Evolutionary conservation across 2,113 vertebrate genomes (phyloP), one percentile per base, ranked within the genome.

Genomic region (Anhinga anhinga): DNA sequence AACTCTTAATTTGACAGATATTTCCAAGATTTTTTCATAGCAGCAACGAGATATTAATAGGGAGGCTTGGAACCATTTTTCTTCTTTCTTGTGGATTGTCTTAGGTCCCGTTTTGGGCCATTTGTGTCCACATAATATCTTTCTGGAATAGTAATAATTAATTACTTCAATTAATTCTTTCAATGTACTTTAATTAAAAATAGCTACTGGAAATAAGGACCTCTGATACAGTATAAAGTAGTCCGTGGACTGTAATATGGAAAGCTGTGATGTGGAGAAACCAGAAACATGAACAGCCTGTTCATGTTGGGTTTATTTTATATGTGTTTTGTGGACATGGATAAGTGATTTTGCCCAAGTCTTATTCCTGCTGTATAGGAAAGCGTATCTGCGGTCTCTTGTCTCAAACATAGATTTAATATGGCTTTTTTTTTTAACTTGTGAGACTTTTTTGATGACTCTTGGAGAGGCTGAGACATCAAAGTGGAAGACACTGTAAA

Each of bases 121-220:
- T 94, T 94, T 82, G 15, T 85, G 86, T 61, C 47, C 36, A 65
- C 15, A 15, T 83, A 63, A 44, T 83, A 29, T 76, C 62, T 86
- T 92, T 88, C 49, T 94, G 66, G 29, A 85, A 84, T 79, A 80
- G 82, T 89, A 79, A 72, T 93, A 93, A 96, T 96, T 61, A 88
- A 92, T 96, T 56, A 19, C 55, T 89, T 91, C 9, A 74, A 84
- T 90, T 88, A 59, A 52, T 77, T 78, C 93, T 59, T 85, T 69
- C 65, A 44, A 19, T 66, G 17, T 83, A 81, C 62, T 97, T 93
- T 61, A 78, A 61, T 82, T 83, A 87, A 87, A 90, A 87, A 80
- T 93, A 95, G 32, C 23, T 80, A 34, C 49, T 93, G 49, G 73
- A 93, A 91, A 42, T 87, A 80, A 74, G 40, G 56, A 87, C 36